These are phyloP conservation scores for Zaprionus davidi DNA, from an alignment of 1,140 invertebrate genomes.

Conservation along the genomic window DNA sequence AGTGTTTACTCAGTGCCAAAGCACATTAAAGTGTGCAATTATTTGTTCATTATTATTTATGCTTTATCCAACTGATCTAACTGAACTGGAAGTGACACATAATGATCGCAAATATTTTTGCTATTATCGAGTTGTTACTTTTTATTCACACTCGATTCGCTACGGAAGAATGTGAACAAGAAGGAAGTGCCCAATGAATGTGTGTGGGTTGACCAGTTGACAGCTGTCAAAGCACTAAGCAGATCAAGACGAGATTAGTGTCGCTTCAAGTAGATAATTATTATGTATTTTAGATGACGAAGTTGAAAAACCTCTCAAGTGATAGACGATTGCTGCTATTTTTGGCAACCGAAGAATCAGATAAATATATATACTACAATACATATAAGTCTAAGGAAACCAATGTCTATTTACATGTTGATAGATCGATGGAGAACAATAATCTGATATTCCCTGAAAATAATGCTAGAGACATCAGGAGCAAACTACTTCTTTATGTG, in stretches of 20 bases:
- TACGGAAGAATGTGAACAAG: constrained; percentile 1
- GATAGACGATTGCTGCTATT: not conserved
- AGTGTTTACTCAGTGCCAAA: constrained; percentile 54
- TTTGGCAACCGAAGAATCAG: not conserved
- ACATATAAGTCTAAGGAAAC: too few species aligned
- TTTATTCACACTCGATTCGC: not conserved
- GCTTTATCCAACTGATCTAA: constrained; percentile 12
- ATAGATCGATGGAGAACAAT: too few species aligned
- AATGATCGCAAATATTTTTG: constrained; percentile 22
- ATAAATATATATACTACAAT: too few species aligned
- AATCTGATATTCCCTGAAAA: too few species aligned
- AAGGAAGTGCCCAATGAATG: constrained; percentile 17
- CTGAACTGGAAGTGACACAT: constrained; percentile 33
- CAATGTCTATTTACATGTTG: too few species aligned
- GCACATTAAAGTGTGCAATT: constrained; percentile 74
- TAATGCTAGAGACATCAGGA: too few species aligned
- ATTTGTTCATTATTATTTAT: constrained; percentile 48
- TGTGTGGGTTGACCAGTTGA: not conserved
- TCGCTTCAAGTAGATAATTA: not conserved
- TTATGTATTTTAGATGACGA: not conserved
- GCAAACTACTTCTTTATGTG: too few species aligned
- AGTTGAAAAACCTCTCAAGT: not conserved
- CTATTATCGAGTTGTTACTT: not conserved
- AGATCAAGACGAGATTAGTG: not conserved
- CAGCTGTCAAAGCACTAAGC: constrained; percentile 19